phyloP scores from a whole-genome alignment of 1,140 invertebrate species.

The Potamilus streckersoni region DNA sequence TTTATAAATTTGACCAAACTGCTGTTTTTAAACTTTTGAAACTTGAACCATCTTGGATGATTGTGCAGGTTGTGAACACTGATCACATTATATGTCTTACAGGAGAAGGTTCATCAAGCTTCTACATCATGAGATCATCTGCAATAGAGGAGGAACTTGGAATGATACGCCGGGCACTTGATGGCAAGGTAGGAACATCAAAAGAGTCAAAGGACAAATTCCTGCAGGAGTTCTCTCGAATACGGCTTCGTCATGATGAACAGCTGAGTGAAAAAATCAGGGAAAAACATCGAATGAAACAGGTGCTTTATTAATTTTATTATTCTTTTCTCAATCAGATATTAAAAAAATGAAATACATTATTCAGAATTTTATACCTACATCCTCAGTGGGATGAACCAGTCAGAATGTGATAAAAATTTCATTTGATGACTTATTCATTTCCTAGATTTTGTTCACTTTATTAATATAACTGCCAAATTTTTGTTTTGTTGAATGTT shows the following conservation, averaged over 20 bases:
- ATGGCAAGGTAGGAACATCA: slow-evolving; percentile 49
- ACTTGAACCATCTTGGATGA: neutral
- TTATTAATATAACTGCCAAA: neutral
- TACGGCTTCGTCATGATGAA: slow-evolving; percentile 49
- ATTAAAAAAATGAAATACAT: neutral
- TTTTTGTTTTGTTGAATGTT: too few species aligned
- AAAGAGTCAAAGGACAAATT: slow-evolving; percentile 51
- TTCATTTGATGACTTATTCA: neutral
- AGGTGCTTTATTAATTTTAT: slow-evolving; percentile 32
- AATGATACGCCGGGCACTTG: slow-evolving; percentile 52
- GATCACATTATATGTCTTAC: slow-evolving; percentile 3
- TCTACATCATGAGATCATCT: slow-evolving; percentile 40
- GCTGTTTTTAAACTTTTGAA: neutral
- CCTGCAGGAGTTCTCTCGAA: slow-evolving; percentile 51
- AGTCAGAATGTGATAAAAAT: neutral
- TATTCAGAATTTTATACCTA: neutral
- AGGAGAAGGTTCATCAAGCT: slow-evolving; percentile 35
- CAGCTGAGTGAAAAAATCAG: slow-evolving; percentile 38
- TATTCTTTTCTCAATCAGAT: neutral
- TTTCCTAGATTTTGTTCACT: neutral
- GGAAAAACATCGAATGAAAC: slow-evolving; percentile 37
- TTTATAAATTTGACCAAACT: neutral
- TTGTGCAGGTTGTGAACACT: neutral
- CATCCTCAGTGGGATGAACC: too few species aligned
- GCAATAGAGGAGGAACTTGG: slow-evolving; percentile 54